Base-by-base conservation (phyloP, 2,888 invertebrate genomes). In the Leucophora obtusa region DNA sequence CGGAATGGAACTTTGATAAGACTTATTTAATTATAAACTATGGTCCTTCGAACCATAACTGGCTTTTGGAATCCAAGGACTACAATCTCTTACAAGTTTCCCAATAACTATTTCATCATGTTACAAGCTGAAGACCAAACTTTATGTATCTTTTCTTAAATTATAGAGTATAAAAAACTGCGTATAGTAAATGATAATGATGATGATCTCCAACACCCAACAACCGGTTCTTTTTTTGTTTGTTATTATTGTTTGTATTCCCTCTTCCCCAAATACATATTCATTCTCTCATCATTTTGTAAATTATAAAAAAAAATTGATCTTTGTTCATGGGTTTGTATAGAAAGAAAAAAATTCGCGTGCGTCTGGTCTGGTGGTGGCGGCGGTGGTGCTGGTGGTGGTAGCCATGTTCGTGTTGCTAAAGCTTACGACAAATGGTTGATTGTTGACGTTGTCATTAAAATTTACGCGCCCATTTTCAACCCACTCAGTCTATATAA, bases 391-490 rank as follows among this genome's bases (percentile, higher is more conserved):
- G 86, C 82, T 86, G 85, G 84, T 83, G 79, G 53, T 83, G 21
- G 21, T 70, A 58, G 58, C 24, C 15, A 6, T 33, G 33, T n/a
- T 59, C 58, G 10, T 59, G 75, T 65, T 50, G 66, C 15, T 60
- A 60, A 70, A 60, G 66, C 50, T 66, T 38, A 62, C 79, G 63
- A 72, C 76, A 76, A 76, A 76, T 76, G 76, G 71, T 75, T 76
- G 80, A 76, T 72, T 80, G 80, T 80, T 68, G 76, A 76, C 59
- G 72, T 72, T 76, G 80, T 76, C 80, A 84, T 78, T 71, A 76
- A 81, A 73, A 66, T 79, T 82, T 84, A 83, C 85, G 87, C 88
- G 88, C 88, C 88, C 88, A 88, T 87, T 87, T 86, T 84, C 89
- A 86, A 85, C 88, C 88, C 88, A 88, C 88, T 88, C 88, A 82